Conservation (phyloP, 2,113 vertebrate species). For the Erinaceus europaeus region DNA sequence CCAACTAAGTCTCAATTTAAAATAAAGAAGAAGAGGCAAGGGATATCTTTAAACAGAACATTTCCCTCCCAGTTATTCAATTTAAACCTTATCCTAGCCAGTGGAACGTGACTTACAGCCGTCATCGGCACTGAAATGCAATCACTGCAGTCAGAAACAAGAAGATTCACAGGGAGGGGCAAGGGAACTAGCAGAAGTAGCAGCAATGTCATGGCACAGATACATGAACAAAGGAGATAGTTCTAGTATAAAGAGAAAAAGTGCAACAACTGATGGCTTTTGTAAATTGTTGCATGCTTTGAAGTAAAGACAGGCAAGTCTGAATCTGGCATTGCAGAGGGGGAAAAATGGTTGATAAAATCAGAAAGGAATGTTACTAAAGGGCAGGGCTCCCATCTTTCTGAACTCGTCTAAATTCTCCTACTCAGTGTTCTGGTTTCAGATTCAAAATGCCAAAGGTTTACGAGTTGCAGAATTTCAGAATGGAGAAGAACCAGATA, state of each 20-base stretch:
- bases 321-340: neutral
- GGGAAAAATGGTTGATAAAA: neutral
- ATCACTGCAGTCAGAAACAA: neutral
- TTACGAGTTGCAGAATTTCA: neutral
- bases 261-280: neutral
- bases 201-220: neutral
- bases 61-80: neutral
- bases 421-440: neutral
- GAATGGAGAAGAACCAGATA: neutral
- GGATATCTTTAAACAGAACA: neutral
- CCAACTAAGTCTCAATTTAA: neutral
- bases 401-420: neutral
- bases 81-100: neutral
- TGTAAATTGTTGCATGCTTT: neutral
- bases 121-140: neutral
- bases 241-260: neutral
- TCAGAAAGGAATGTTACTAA: neutral
- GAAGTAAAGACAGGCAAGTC: neutral
- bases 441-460: neutral
- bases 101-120: neutral
- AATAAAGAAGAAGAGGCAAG: neutral
- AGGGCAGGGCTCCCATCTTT: neutral
- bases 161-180: neutral
- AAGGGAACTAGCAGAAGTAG: neutral
- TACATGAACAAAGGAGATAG: neutral